Evolutionary conservation across 1,140 invertebrate species (phyloP).

Genomic region (Ylistrum balloti): DNA sequence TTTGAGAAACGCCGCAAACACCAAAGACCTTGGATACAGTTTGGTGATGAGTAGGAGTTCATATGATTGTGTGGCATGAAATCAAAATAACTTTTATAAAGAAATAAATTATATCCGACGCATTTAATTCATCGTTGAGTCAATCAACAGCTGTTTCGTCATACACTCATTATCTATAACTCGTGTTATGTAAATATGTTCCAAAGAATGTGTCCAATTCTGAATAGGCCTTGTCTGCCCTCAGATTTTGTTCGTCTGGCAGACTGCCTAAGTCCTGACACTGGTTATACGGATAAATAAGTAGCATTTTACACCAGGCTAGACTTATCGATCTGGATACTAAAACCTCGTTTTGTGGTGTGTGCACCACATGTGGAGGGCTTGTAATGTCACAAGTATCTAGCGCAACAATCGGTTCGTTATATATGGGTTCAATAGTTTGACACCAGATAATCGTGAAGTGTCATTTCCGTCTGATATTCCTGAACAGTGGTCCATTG

Average conservation of each 20-base stretch:
- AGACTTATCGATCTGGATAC: neutral
- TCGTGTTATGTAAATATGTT: neutral
- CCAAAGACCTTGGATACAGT: neutral
- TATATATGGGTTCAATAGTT: neutral
- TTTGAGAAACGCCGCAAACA: neutral
- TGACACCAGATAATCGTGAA: neutral
- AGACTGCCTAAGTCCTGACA: neutral
- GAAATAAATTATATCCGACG: neutral
- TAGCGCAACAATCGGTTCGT: neutral
- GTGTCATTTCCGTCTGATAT: neutral
- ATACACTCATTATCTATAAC: neutral
- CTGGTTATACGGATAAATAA: neutral
- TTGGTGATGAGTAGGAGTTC: neutral
- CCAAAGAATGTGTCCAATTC: neutral
- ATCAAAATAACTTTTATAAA: neutral
- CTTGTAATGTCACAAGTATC: neutral
- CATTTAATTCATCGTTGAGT: neutral
- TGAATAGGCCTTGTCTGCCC: neutral
- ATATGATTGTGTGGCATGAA: neutral
- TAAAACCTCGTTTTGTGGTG: neutral
- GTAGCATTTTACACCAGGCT: neutral
- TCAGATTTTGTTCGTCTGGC: neutral
- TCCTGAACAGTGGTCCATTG: neutral
- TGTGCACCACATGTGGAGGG: neutral
- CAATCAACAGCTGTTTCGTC: neutral